A percentile compares a stretch with the other conserved stretches of the same genome.
Conservation (phyloP, 1,140 invertebrate genomes). For the Drosophila nigrodunni region DNA sequence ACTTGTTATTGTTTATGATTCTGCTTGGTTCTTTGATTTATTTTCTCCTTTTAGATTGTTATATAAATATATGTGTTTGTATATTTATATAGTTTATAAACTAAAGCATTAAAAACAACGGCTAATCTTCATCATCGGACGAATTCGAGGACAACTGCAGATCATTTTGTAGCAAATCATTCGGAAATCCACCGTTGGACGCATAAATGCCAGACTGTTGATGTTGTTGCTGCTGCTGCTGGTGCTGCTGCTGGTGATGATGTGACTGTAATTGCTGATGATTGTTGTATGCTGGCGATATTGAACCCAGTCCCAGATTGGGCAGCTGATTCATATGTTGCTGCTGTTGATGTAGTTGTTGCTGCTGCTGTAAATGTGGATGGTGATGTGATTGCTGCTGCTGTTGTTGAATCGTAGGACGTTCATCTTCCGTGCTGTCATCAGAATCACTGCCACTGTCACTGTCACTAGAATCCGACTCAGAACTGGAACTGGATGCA, state of each 20-base stretch:
- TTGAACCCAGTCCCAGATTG: constrained; percentile 51
- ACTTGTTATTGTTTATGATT: constrained; percentile 10
- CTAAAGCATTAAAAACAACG: constrained; percentile 45
- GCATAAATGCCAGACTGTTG: constrained; percentile 72
- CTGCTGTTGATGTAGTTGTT: constrained; percentile 40
- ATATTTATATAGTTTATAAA: constrained; percentile 25
- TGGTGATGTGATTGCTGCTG: constrained; percentile 42
- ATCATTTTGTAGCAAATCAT: constrained; percentile 88
- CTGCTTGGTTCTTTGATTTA: not conserved
- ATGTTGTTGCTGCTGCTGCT: constrained; percentile 62
- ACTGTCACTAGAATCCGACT: constrained; percentile 85
- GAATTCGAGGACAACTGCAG: constrained; percentile 87
- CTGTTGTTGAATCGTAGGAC: constrained; percentile 30
- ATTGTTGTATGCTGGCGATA: constrained; percentile 76
- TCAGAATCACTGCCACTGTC: constrained; percentile 84
- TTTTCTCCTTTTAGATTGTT: constrained; percentile 8
- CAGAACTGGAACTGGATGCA: constrained; percentile 80
- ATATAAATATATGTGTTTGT: constrained; percentile 48
- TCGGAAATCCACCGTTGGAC: constrained; percentile 85
- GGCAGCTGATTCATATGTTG: constrained; percentile 59
- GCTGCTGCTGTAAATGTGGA: constrained; percentile 22
- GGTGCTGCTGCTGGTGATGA: constrained; percentile 72
- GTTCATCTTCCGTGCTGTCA: constrained; percentile 76
- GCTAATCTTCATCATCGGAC: constrained; percentile 82
- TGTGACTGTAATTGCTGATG: constrained; percentile 59